These are phyloP conservation scores for Brachirus orientalis DNA, from an alignment of 2,113 vertebrate genomes.

Conservation along the genomic window DNA sequence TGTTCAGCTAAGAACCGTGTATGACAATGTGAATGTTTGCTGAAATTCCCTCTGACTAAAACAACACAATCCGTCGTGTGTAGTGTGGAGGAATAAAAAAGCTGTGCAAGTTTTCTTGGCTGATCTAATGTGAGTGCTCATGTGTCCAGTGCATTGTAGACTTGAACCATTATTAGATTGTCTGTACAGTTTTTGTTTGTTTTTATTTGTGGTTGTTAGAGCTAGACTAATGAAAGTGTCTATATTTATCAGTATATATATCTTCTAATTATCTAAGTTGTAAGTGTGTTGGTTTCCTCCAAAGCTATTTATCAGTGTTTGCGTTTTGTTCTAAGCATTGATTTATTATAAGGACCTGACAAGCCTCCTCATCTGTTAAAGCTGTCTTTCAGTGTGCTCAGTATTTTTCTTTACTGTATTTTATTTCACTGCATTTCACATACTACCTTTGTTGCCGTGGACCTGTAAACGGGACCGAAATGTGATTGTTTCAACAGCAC, in stretches of 20 bases:
- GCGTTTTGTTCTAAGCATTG: constrained; percentile 14
- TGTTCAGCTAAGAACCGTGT: constrained; percentile 55
- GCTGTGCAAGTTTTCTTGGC: constrained; percentile 1
- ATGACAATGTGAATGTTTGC: constrained; percentile 69
- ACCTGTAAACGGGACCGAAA: constrained; percentile 37
- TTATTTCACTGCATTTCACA: constrained; percentile 16
- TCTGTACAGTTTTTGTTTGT: constrained; percentile 15
- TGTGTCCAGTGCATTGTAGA: constrained; percentile 2
- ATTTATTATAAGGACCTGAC: not conserved
- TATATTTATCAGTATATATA: constrained; percentile 35
- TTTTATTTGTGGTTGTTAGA: constrained; percentile 25
- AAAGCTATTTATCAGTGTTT: constrained; percentile 9
- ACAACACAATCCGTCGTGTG: constrained; percentile 1
- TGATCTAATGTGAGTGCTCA: constrained; percentile 12
- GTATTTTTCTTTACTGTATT: constrained; percentile 20
- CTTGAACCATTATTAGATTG: not conserved
- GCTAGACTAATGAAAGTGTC: constrained; percentile 9
- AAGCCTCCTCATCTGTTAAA: constrained; percentile 12
- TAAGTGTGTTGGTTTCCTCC: constrained; percentile 8
- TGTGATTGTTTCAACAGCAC: constrained; percentile 20
- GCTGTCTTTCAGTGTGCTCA: constrained; percentile 13
- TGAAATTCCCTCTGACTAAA: constrained; percentile 33
- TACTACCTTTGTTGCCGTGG: constrained; percentile 5
- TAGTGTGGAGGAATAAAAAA: not conserved
- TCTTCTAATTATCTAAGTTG: constrained; percentile 14